Evolutionary conservation across 2,888 invertebrate genomes (phyloP).

Genomic region (Willowsia nigromaculata): DNA sequence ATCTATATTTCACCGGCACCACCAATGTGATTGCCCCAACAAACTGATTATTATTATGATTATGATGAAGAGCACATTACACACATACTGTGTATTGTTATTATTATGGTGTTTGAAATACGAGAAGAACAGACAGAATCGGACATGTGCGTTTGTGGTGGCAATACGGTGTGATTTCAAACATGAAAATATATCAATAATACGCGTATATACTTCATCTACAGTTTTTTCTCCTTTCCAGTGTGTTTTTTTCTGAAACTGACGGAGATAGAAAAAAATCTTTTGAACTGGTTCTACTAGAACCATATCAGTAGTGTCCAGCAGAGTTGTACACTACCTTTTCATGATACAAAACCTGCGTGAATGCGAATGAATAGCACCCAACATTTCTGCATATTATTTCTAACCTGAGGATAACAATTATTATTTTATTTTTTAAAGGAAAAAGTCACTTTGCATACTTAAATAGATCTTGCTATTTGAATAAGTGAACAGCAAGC

Average conservation of each 20-base stretch:
- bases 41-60: conserved; percentile 45
- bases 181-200: no score
- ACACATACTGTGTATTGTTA: conserved; percentile 37
- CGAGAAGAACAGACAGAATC: background rate
- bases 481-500: no score
- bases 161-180: background rate
- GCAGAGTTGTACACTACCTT: conserved; percentile 47
- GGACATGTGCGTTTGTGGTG: background rate
- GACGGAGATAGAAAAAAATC: background rate
- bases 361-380: conserved; percentile 31
- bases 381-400: conserved; percentile 8
- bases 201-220: background rate
- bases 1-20: background rate
- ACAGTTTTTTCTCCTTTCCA: background rate
- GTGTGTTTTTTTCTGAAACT: no score
- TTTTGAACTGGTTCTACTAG: conserved; percentile 47
- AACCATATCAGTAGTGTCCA: background rate
- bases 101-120: background rate
- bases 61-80: conserved; percentile 47
- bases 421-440: background rate
- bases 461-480: background rate
- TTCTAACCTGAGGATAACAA: background rate
- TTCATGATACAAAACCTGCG: background rate
- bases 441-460: background rate
- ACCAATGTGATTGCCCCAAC: background rate